phyloP scores from a whole-genome alignment of 1,140 invertebrate genomes.

The Amphibalanus amphitrite region DNA sequence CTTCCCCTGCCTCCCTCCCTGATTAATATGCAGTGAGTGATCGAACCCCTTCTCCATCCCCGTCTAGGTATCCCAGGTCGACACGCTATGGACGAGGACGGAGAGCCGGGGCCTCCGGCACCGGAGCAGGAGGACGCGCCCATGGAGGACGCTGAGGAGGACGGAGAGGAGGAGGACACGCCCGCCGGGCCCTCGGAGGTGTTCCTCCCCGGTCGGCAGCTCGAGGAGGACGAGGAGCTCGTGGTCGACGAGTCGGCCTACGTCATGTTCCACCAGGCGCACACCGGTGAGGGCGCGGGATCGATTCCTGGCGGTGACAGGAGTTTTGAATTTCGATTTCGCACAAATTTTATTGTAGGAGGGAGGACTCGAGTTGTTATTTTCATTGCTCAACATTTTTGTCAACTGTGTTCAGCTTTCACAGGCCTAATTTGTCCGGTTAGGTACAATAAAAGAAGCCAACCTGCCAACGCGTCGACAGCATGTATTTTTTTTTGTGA shows the following conservation, averaged over 20 bases:
- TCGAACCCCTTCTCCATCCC: neutral
- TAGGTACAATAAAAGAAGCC: no score
- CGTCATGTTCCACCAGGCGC: slow-evolving; percentile 70
- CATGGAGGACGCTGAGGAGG: slow-evolving; percentile 18
- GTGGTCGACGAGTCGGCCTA: slow-evolving; percentile 81
- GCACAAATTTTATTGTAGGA: no score
- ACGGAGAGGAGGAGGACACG: slow-evolving; percentile 16
- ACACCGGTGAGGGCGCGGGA: slow-evolving; percentile 37
- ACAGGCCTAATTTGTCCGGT: no score
- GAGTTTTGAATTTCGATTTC: no score
- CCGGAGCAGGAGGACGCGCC: slow-evolving; percentile 17
- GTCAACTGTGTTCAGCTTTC: no score
- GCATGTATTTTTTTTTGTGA: no score
- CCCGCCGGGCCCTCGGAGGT: slow-evolving; percentile 29
- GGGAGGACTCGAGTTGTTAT: no score
- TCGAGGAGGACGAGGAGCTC: slow-evolving; percentile 60
- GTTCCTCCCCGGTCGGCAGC: slow-evolving; percentile 54
- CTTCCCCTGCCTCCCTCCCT: neutral
- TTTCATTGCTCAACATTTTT: no score
- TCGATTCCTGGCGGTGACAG: neutral
- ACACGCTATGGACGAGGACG: neutral
- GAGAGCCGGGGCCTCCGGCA: neutral
- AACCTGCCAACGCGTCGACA: no score
- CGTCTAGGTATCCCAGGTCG: neutral
- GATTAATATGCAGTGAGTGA: neutral